Percentiles rank a stretch among this genome's conserved stretches.
Conservation (phyloP, 1,140 invertebrate species). For the Philopotamus ludificatus region DNA sequence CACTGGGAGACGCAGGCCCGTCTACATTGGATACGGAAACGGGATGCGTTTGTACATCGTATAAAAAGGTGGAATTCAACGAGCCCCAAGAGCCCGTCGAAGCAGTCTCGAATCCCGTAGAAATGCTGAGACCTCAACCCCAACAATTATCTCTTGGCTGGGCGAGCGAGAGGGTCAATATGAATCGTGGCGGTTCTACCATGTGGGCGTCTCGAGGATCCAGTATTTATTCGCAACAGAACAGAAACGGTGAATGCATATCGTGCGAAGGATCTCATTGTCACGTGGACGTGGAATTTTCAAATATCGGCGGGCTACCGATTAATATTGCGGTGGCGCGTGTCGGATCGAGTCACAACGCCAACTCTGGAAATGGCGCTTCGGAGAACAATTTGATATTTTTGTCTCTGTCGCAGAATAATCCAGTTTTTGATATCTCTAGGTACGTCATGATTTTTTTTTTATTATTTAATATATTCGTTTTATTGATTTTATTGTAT, state of each 20-base stretch:
- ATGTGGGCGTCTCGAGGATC: constrained; percentile 8
- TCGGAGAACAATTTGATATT: constrained; percentile 28
- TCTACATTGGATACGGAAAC: constrained; percentile 34
- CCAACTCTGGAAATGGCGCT: not conserved
- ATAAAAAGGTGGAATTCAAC: constrained; percentile 36
- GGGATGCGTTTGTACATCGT: constrained; percentile 51
- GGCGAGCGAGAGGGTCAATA: constrained; percentile 18
- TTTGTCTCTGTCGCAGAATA: constrained; percentile 20
- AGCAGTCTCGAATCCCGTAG: not conserved
- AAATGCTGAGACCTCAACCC: not conserved
- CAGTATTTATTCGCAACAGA: not conserved
- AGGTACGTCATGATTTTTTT: not conserved
- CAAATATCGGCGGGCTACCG: constrained; percentile 15
- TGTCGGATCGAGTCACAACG: constrained; percentile 16
- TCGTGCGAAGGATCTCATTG: constrained; percentile 25
- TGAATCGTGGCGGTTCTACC: not conserved
- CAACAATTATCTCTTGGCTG: constrained; percentile 16
- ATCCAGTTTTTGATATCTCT: constrained; percentile 26
- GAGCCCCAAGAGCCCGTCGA: constrained; percentile 43
- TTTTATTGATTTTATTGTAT: not conserved
- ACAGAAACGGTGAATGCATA: constrained; percentile 5
- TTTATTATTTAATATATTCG: not conserved
- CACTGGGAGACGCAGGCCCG: not conserved
- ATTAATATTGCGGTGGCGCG: constrained; percentile 34
- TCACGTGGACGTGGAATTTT: constrained; percentile 11